Evolutionary conservation across 2,113 vertebrate genomes (phyloP).

Genomic region (Sakesphorus luctuosus): DNA sequence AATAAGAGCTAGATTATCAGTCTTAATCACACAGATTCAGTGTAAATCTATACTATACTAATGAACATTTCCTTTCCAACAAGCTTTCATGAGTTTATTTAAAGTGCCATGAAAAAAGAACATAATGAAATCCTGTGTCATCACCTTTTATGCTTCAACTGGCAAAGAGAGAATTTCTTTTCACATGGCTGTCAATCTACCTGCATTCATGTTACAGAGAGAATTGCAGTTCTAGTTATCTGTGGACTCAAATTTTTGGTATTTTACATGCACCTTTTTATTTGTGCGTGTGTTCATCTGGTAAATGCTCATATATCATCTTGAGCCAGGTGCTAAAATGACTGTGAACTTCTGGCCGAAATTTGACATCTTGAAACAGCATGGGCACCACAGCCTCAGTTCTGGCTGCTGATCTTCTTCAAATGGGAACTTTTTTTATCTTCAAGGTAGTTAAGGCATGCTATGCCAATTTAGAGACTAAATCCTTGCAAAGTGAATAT

Average conservation of each 20-base stretch:
- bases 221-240: neutral
- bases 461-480: neutral
- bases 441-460: neutral
- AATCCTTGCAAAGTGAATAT: neutral
- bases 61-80: neutral
- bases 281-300: neutral
- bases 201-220: neutral
- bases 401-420: neutral
- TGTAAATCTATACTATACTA: neutral
- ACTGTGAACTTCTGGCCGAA: neutral
- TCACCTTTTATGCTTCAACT: neutral
- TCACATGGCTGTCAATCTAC: neutral
- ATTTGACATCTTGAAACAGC: neutral
- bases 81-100: neutral
- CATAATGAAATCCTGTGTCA: fast-evolving
- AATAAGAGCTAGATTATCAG: neutral
- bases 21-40: neutral
- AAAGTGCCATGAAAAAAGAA: neutral
- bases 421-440: neutral
- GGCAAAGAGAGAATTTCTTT: neutral
- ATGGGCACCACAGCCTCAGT: neutral
- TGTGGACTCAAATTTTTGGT: neutral
- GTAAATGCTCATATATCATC: neutral
- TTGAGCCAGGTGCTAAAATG: neutral
- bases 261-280: neutral